phyloP scores from a whole-genome alignment of 1,140 invertebrate genomes.

The Cyclina sinensis region DNA sequence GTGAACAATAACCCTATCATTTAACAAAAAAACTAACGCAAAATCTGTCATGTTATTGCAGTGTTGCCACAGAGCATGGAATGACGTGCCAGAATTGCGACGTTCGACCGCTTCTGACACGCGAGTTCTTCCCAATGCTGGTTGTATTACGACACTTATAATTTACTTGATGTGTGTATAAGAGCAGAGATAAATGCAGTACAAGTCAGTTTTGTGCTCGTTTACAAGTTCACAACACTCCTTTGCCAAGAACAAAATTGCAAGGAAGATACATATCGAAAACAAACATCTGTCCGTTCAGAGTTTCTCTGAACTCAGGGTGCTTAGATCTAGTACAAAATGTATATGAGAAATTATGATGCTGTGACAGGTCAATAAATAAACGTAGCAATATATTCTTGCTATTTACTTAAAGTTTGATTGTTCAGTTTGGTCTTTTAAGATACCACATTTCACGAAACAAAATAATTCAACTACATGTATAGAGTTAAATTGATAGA shows the following conservation, averaged over 20 bases:
- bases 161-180: neutral
- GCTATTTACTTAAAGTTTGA: too few relatives aligned
- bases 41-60: constrained; percentile 14
- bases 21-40: neutral
- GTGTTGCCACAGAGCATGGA: constrained; percentile 1
- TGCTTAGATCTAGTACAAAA: too few relatives aligned
- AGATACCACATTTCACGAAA: too few relatives aligned
- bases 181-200: neutral
- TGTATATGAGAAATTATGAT: too few relatives aligned
- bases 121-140: neutral
- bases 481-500: too few relatives aligned
- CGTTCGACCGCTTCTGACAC: neutral
- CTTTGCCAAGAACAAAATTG: neutral
- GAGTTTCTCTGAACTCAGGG: too few relatives aligned
- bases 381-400: too few relatives aligned
- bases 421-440: too few relatives aligned
- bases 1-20: neutral
- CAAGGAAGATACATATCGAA: too few relatives aligned
- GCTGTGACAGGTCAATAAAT: too few relatives aligned
- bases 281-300: too few relatives aligned
- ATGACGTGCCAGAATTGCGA: constrained; percentile 9
- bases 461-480: too few relatives aligned
- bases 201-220: neutral
- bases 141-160: neutral
- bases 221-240: neutral